phyloP scores from a whole-genome alignment of 2,888 invertebrate genomes.

The Sinhomidia bicolor region DNA sequence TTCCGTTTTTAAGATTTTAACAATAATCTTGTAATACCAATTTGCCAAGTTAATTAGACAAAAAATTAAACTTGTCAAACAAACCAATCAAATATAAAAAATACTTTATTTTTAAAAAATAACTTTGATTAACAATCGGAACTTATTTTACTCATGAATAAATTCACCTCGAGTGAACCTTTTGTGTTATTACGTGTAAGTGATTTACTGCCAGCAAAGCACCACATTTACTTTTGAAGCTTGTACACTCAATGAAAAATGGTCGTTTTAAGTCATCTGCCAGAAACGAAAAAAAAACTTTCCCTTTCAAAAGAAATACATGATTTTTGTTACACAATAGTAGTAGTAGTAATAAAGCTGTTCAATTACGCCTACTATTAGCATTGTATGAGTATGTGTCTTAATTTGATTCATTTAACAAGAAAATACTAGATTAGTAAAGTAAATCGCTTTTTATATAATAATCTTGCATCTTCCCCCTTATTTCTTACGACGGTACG shows the following conservation, averaged over 20 bases:
- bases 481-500: not conserved
- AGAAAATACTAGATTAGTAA: conserved; percentile 16
- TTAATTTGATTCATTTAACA: conserved; percentile 49
- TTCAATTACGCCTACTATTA: not conserved
- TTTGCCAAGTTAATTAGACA: too few species aligned
- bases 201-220: conserved; percentile 8
- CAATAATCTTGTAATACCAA: too few species aligned
- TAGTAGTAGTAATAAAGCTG: not conserved
- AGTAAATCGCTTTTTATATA: not conserved
- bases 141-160: not conserved
- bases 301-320: conserved; percentile 45
- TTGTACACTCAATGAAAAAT: not conserved
- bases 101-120: too few species aligned
- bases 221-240: not conserved
- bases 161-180: conserved; percentile 22
- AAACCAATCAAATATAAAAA: too few species aligned
- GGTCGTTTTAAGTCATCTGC: conserved; percentile 44
- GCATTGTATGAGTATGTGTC: not conserved
- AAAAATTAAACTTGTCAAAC: too few species aligned
- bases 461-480: conserved; percentile 9
- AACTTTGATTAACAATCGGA: too few species aligned
- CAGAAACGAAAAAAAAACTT: conserved; percentile 68
- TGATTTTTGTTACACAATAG: conserved; percentile 51
- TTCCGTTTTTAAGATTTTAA: too few species aligned
- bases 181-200: not conserved